Conservation (phyloP, 2,797 vertebrate species). For the Fistularia tabacaria region DNA sequence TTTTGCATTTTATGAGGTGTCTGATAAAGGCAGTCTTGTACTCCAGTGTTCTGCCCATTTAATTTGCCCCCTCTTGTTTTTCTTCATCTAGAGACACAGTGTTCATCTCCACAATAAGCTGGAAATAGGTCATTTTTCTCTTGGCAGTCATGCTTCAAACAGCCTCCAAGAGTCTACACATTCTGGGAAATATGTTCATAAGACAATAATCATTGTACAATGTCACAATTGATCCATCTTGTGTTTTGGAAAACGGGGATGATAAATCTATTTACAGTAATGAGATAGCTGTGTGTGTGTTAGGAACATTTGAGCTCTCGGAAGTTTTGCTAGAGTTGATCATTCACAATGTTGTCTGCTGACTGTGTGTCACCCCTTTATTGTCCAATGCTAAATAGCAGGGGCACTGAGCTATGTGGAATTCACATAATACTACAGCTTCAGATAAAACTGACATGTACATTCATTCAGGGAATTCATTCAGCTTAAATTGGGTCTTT, state of each 20-base stretch:
- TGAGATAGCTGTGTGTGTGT: constrained; percentile 26
- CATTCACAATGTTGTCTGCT: constrained; percentile 27
- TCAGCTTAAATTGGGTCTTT: too few relatives aligned
- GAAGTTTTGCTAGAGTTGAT: constrained; percentile 43
- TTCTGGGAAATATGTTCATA: constrained; percentile 51
- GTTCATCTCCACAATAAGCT: constrained; percentile 46
- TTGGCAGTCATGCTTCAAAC: constrained; percentile 41
- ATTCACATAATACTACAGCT: background rate
- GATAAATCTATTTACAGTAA: constrained; percentile 35
- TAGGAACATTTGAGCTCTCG: constrained; percentile 33
- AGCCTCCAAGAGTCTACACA: constrained; percentile 36
- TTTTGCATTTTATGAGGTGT: constrained; percentile 21
- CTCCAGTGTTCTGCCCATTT: constrained; percentile 17
- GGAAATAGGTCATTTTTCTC: constrained; percentile 39
- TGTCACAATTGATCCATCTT: constrained; percentile 46
- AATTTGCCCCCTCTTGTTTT: constrained; percentile 28
- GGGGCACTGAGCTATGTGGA: too few relatives aligned
- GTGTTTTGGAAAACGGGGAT: constrained; percentile 23
- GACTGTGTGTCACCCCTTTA: constrained; percentile 31
- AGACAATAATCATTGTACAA: constrained; percentile 35
- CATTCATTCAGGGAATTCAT: too few relatives aligned
- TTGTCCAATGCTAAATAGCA: background rate
- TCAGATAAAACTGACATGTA: too few relatives aligned
- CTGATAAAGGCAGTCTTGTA: constrained; percentile 17
- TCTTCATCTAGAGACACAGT: constrained; percentile 11